These are phyloP conservation scores for Arnoldichthys spilopterus DNA, from an alignment of 2,797 vertebrate genomes.

Conservation along the genomic window DNA sequence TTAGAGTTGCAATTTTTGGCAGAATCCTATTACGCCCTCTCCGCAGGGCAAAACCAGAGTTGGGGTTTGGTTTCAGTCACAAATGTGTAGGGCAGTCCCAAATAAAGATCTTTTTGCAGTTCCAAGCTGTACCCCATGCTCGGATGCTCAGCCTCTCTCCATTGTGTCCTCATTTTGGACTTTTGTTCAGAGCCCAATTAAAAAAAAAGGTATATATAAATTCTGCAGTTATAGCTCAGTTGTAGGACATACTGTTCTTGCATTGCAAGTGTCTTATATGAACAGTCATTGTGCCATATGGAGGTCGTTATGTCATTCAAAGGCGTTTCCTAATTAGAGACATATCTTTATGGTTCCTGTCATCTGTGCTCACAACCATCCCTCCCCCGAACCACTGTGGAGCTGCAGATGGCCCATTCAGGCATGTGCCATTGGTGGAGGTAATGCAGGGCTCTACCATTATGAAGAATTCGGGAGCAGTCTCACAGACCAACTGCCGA, in stretches of 20 bases:
- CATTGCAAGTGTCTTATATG: not conserved
- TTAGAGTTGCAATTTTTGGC: constrained; percentile 47
- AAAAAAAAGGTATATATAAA: not conserved
- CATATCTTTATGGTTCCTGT: constrained; percentile 31
- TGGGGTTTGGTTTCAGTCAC: constrained; percentile 62
- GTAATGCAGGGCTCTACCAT: constrained; percentile 14
- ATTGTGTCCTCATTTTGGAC: constrained; percentile 27
- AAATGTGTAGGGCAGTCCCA: constrained; percentile 56
- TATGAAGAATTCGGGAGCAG: constrained; percentile 3
- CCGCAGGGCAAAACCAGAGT: constrained; percentile 64
- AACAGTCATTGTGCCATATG: not conserved
- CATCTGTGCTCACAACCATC: not conserved
- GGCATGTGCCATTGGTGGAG: not conserved
- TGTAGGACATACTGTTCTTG: constrained; percentile 15
- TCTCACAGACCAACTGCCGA: constrained; percentile 16
- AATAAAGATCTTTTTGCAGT: constrained; percentile 59
- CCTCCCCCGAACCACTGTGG: not conserved
- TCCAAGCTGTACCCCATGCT: constrained; percentile 65
- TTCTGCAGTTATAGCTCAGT: not conserved
- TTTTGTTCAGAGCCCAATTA: constrained; percentile 29
- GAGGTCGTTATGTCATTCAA: constrained; percentile 15
- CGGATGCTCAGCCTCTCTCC: constrained; percentile 40
- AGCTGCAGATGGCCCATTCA: constrained; percentile 44
- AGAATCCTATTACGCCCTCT: constrained; percentile 55
- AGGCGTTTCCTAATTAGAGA: constrained; percentile 42